Evolutionary conservation across 1,140 invertebrate species (phyloP).

Genomic region (Apis laboriosa): DNA sequence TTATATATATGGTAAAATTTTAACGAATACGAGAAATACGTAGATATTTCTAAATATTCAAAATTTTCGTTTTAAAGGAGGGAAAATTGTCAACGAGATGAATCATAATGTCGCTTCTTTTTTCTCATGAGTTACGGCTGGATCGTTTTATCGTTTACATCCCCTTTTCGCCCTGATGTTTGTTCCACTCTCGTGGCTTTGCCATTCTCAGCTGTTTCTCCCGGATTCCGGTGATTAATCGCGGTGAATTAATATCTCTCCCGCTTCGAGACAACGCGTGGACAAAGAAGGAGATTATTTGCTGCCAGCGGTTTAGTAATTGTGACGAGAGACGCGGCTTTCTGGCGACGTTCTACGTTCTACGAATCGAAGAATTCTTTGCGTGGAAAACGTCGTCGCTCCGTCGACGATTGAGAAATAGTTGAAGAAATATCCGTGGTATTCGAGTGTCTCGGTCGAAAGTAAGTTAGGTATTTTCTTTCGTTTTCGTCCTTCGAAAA

Average conservation of each 20-base stretch:
- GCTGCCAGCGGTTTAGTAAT: conserved; percentile 19
- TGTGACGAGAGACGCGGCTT: conserved; percentile 18
- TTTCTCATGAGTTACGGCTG: no score
- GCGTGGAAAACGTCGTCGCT: conserved; percentile 4
- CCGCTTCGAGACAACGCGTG: not conserved
- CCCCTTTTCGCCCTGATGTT: not conserved
- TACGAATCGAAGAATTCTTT: not conserved
- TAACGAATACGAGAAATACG: no score
- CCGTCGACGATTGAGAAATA: conserved; percentile 27
- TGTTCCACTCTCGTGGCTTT: not conserved
- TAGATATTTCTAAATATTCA: no score
- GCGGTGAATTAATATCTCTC: conserved; percentile 31
- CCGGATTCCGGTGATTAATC: conserved; percentile 26
- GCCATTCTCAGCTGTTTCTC: conserved; percentile 15
- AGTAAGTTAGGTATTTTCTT: conserved; percentile 16
- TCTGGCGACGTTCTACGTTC: not conserved
- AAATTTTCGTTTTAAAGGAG: no score
- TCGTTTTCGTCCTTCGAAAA: no score
- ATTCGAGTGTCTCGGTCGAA: not conserved
- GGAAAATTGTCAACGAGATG: no score
- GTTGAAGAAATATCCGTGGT: conserved; percentile 14
- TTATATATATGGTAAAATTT: no score
- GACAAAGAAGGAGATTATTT: conserved; percentile 35
- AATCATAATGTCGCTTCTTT: no score
- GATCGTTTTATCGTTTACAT: no score